phyloP scores from a whole-genome alignment of 30 jellyfish, hydroid and myxozoan genomes.

The Aurelia aurita complex sp. Pacific region DNA sequence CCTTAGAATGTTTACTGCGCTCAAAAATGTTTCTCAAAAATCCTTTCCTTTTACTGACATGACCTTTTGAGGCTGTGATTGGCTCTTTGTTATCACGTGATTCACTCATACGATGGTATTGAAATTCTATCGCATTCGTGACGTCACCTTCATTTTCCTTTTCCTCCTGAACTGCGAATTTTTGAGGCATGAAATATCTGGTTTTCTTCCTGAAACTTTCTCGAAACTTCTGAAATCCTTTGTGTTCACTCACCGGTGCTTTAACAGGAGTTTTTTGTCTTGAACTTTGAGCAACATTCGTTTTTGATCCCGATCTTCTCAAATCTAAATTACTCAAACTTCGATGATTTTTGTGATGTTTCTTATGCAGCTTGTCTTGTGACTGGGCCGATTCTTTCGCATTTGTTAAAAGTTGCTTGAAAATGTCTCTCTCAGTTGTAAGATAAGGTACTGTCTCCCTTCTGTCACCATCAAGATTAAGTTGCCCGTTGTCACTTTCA shows the following conservation, averaged over 20 bases:
- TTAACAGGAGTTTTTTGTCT: conserved; percentile 14
- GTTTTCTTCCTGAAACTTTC: conserved; percentile 54
- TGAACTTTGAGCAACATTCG: conserved; percentile 9
- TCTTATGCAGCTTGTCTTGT: conserved; percentile 3
- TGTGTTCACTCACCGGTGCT: not conserved
- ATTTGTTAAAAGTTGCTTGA: conserved; percentile 48
- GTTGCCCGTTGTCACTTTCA: not conserved
- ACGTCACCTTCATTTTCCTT: conserved; percentile 23
- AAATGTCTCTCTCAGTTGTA: conserved; percentile 56
- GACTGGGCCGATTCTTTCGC: conserved; percentile 54
- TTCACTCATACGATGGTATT: conserved; percentile 42
- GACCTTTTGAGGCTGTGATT: conserved; percentile 26
- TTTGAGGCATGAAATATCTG: conserved; percentile 60
- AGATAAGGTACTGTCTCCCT: conserved; percentile 48
- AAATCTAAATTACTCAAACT: conserved; percentile 45
- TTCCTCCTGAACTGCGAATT: conserved; percentile 56
- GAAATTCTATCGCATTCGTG: conserved; percentile 36
- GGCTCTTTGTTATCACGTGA: conserved; percentile 64
- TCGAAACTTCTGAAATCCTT: conserved; percentile 53
- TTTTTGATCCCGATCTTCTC: conserved; percentile 28
- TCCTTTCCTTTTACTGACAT: conserved; percentile 41
- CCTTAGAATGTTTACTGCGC: conserved; percentile 20
- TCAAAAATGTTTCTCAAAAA: conserved; percentile 29
- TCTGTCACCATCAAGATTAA: not conserved
- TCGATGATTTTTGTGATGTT: conserved; percentile 28